These are phyloP conservation scores for Chelonus formosanus DNA, from an alignment of 2,888 invertebrate genomes.

Conservation along the genomic window DNA sequence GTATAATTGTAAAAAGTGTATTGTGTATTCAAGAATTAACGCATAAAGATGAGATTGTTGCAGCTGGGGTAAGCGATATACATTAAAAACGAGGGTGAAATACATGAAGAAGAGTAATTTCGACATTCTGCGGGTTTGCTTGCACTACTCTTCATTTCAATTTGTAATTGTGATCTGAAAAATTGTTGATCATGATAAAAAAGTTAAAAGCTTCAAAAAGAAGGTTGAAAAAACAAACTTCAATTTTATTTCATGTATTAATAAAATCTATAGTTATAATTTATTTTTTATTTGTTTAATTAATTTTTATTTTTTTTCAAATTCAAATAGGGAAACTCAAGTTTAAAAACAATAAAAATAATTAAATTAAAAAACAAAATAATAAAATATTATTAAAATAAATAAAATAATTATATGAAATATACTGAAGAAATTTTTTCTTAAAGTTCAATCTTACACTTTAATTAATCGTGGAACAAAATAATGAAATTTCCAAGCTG, in stretches of 20 bases:
- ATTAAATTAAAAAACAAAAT: too few species aligned
- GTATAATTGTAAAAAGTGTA: neutral
- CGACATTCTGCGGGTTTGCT: conserved; percentile 63
- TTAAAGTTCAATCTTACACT: too few species aligned
- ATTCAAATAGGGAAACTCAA: too few species aligned
- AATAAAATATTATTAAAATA: too few species aligned
- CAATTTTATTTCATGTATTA: too few species aligned
- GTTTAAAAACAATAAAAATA: too few species aligned
- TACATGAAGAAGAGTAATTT: conserved; percentile 62
- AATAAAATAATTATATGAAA: neutral
- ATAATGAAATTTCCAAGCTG: too few species aligned
- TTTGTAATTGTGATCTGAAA: conserved; percentile 20
- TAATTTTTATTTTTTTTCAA: too few species aligned
- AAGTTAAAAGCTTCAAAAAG: conserved; percentile 15
- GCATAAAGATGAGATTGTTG: conserved; percentile 59
- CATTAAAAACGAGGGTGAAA: conserved; percentile 46
- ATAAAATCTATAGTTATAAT: too few species aligned
- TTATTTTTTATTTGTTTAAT: neutral
- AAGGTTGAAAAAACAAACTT: neutral
- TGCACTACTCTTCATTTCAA: conserved; percentile 48
- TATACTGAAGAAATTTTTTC: neutral
- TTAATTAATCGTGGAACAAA: too few species aligned
- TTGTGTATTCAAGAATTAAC: conserved; percentile 55
- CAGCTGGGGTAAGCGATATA: conserved; percentile 46
- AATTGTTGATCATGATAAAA: conserved; percentile 12